A percentile compares a stretch with the other conserved stretches of the same genome.
Evolutionary conservation across 2,113 vertebrate species (phyloP).

Genomic region (Dromas ardeola): DNA sequence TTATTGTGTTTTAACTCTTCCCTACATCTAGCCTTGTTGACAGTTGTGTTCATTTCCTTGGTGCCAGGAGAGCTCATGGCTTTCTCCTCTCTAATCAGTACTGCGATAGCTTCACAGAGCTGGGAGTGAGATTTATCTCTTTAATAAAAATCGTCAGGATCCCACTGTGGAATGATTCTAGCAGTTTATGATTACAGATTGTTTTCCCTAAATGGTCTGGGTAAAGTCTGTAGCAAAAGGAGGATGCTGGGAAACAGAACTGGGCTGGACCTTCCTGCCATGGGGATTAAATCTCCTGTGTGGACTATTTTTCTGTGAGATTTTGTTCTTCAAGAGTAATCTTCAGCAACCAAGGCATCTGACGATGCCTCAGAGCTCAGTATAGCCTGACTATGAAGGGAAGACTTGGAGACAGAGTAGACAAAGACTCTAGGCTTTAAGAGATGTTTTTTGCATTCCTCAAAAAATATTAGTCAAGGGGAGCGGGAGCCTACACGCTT

Average conservation of each 20-base stretch:
- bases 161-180: conserved; percentile 41
- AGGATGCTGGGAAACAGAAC: neutral
- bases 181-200: conserved; percentile 45
- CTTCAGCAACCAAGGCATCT: neutral
- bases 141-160: conserved; percentile 65
- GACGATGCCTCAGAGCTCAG: neutral
- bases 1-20: conserved; percentile 26
- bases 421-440: neutral
- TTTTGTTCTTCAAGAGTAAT: neutral
- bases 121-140: conserved; percentile 67
- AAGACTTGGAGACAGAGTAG: neutral
- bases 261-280: neutral
- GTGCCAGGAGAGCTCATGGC: conserved; percentile 27
- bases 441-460: neutral
- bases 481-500: neutral
- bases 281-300: neutral
- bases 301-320: neutral
- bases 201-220: neutral
- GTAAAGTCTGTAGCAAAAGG: conserved; percentile 11
- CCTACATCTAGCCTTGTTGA: neutral
- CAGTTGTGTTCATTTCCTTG: conserved; percentile 26
- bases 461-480: neutral
- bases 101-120: conserved; percentile 2
- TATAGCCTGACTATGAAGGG: neutral
- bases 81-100: conserved; percentile 29